A percentile compares a stretch with the other conserved stretches of the same genome.
phyloP scores from a whole-genome alignment of 2,888 invertebrate genomes.

The Phengaris arion region DNA sequence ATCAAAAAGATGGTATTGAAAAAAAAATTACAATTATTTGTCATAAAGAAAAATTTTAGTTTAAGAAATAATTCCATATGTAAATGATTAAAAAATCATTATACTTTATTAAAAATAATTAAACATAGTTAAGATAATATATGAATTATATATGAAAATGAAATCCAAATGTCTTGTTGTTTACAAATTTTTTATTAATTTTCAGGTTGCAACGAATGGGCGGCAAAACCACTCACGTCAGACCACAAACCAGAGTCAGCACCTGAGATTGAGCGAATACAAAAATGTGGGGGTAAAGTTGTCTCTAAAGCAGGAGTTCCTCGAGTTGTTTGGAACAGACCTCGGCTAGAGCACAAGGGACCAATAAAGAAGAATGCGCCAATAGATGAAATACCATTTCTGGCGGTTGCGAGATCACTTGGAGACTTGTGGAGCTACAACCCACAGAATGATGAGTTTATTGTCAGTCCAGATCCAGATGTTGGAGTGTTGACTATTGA shows the following conservation, averaged over 20 bases:
- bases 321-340: slow-evolving; percentile 98
- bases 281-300: slow-evolving; percentile 87
- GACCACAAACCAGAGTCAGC: slow-evolving; percentile 97
- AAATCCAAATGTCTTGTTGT: too few species aligned
- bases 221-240: slow-evolving; percentile 88
- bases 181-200: not conserved
- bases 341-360: slow-evolving; percentile 87
- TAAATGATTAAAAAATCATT: too few species aligned
- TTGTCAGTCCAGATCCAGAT: slow-evolving; percentile 99
- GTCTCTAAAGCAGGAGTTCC: slow-evolving; percentile 90
- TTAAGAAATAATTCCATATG: too few species aligned
- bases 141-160: too few species aligned
- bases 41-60: too few species aligned
- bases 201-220: slow-evolving; percentile 83
- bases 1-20: slow-evolving; percentile 82
- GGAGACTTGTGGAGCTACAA: slow-evolving; percentile 99
- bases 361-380: slow-evolving; percentile 93
- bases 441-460: slow-evolving; percentile 92
- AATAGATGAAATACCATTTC: slow-evolving; percentile 95
- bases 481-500: slow-evolving; percentile 91
- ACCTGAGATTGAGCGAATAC: slow-evolving; percentile 90
- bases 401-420: slow-evolving; percentile 96
- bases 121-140: too few species aligned
- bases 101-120: too few species aligned
- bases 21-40: not conserved